Percentiles rank a stretch among this genome's conserved stretches.
Conservation (phyloP, 1,140 invertebrate genomes). For the Pseudomyrmex sp. region DNA sequence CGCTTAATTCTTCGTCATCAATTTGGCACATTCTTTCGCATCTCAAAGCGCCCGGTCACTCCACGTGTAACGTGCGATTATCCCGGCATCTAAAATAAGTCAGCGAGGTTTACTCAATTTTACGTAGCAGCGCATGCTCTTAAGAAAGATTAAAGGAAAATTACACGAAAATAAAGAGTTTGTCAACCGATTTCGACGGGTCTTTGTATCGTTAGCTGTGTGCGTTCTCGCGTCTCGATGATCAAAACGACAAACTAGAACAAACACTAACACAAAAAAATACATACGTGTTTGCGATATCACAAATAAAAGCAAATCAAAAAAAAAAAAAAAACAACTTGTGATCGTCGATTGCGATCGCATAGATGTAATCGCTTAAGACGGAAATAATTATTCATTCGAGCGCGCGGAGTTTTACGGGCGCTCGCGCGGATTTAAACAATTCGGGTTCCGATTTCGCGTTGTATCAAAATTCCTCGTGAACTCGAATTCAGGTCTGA, state of each 20-base stretch:
- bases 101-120: background rate
- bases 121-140: background rate
- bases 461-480: slow-evolving; percentile 29
- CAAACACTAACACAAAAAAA: too few relatives aligned
- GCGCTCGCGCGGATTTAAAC: background rate
- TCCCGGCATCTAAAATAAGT: slow-evolving; percentile 30
- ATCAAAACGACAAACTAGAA: too few relatives aligned
- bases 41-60: slow-evolving; percentile 36
- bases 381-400: slow-evolving; percentile 41
- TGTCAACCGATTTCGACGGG: background rate
- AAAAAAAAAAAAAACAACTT: background rate
- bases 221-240: too few relatives aligned
- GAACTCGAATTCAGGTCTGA: slow-evolving; percentile 7
- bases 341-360: too few relatives aligned
- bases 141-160: slow-evolving; percentile 1
- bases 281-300: too few relatives aligned
- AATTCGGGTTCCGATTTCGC: background rate
- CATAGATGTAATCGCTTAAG: background rate
- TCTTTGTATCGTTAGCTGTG: background rate
- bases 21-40: slow-evolving; percentile 64
- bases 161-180: background rate
- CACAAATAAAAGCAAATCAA: too few relatives aligned
- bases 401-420: slow-evolving; percentile 11
- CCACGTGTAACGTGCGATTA: slow-evolving; percentile 42
- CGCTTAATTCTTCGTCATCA: slow-evolving; percentile 65